phyloP scores from a whole-genome alignment of 2,888 invertebrate genomes.

The Carpatolechia fugitivella region DNA sequence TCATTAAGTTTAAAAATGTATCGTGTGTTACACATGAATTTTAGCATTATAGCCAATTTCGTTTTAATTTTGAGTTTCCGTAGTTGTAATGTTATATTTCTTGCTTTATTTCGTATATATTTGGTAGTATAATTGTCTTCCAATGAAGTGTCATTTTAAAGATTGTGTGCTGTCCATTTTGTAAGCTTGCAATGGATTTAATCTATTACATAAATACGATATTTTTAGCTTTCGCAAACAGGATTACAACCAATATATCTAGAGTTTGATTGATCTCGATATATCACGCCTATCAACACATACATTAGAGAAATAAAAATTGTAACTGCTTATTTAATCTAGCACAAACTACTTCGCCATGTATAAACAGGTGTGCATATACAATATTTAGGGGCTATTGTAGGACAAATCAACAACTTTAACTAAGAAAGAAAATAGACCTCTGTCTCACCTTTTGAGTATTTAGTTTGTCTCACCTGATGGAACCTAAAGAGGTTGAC shows the following conservation, averaged over 20 bases:
- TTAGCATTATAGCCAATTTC: not conserved
- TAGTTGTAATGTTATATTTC: not conserved
- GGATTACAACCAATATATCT: no score
- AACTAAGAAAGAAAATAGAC: no score
- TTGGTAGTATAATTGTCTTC: conserved; percentile 51
- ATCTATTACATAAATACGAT: not conserved
- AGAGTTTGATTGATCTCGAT: not conserved
- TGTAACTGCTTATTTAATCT: no score
- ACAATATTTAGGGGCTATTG: no score
- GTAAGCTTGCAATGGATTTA: conserved; percentile 2
- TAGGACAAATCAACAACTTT: no score
- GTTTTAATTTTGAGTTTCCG: not conserved
- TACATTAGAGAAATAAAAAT: no score
- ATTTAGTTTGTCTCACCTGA: no score
- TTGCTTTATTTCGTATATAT: conserved; percentile 3
- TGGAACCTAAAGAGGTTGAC: no score
- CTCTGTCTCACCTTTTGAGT: no score
- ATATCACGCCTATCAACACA: not conserved
- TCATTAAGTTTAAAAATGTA: conserved; percentile 20
- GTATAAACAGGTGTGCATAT: no score
- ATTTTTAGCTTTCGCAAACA: no score
- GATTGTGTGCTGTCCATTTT: conserved; percentile 9
- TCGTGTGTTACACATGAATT: conserved; percentile 9
- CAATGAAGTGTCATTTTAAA: conserved; percentile 47
- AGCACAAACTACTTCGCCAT: no score